Conservation (phyloP, 2,113 vertebrate species). For the Lichenostomus cassidix region DNA sequence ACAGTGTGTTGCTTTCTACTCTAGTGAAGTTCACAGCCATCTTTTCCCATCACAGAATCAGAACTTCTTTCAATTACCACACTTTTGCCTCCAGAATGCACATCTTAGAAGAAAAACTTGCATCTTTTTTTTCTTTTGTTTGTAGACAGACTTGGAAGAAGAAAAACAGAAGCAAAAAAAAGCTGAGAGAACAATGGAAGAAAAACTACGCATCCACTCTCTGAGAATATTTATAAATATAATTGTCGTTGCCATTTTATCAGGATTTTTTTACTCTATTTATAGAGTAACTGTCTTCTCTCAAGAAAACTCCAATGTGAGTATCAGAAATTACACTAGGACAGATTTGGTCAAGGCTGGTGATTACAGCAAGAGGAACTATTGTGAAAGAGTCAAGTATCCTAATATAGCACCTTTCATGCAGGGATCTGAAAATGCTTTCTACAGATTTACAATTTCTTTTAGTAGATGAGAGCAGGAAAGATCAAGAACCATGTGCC, state of each 20-base stretch:
- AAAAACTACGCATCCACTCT: conserved; percentile 84
- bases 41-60: neutral
- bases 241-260: conserved; percentile 82
- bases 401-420: conserved; percentile 20
- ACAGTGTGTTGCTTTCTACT: neutral
- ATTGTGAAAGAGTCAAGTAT: conserved; percentile 15
- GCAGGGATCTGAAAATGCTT: neutral
- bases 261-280: conserved; percentile 88
- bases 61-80: neutral
- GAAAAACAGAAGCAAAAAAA: conserved; percentile 88
- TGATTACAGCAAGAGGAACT: conserved; percentile 32
- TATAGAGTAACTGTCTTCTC: conserved; percentile 89
- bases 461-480: neutral
- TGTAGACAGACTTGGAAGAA: conserved; percentile 91
- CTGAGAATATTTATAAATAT: conserved; percentile 86
- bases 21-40: neutral
- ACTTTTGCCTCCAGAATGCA: neutral
- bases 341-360: neutral
- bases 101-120: neutral
- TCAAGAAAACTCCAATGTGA: conserved; percentile 76
- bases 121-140: conserved; percentile 20
- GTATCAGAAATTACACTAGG: neutral
- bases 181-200: conserved; percentile 79
- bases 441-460: neutral
- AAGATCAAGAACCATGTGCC: neutral